These are phyloP conservation scores for Syngnathus acus DNA, from an alignment of 2,797 vertebrate species.

Conservation along the genomic window DNA sequence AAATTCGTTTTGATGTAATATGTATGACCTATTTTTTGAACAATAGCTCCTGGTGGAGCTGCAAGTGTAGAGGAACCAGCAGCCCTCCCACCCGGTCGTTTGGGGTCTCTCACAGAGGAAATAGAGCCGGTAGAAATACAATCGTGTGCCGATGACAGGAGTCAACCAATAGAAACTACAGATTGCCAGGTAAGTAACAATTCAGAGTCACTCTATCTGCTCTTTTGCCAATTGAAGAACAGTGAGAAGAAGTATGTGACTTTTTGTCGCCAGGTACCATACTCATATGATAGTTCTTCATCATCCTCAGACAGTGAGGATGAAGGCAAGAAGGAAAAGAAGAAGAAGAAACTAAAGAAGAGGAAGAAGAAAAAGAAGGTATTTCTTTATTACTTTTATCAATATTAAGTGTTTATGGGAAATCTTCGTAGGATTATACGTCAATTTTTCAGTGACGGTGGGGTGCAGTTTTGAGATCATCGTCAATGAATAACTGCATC, in stretches of 20 bases:
- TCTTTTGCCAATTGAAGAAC: not conserved
- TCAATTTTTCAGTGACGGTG: not conserved
- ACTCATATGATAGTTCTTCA: constrained; percentile 39
- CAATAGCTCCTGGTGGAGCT: constrained; percentile 33
- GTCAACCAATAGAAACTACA: not conserved
- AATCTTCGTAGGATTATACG: not conserved
- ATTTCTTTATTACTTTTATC: constrained; percentile 7
- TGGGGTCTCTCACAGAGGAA: constrained; percentile 7
- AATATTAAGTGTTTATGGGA: not conserved
- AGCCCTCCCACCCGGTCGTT: not conserved
- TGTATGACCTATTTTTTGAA: not conserved
- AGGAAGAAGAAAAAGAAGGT: constrained; percentile 59
- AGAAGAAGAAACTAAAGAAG: constrained; percentile 52
- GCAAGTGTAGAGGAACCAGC: constrained; percentile 11
- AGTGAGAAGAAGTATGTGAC: not conserved
- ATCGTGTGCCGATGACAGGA: constrained; percentile 8
- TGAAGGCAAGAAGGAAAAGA: constrained; percentile 51
- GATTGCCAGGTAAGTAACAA: constrained; percentile 25
- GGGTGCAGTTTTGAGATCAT: too few relatives aligned
- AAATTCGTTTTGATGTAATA: not conserved
- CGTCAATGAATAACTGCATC: not conserved
- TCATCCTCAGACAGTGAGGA: constrained; percentile 52
- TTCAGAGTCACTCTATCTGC: not conserved
- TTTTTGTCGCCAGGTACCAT: constrained; percentile 18
- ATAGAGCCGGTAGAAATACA: constrained; percentile 3